Evolutionary conservation across 2,797 vertebrate genomes (phyloP), one percentile per base, ranked within the genome.

Genomic region (Anas bahamensis): DNA sequence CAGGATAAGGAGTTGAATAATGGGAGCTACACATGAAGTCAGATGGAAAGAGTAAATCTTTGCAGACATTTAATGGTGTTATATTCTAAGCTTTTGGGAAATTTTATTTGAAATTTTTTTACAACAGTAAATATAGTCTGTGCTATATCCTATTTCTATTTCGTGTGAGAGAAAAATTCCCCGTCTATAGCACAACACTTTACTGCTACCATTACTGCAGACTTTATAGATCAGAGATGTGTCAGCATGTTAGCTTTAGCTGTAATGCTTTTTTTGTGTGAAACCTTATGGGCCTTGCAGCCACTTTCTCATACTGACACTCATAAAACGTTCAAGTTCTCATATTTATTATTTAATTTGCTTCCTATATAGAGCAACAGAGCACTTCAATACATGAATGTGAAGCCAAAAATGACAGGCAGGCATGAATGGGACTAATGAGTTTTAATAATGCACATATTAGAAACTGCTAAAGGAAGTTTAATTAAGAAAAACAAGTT

Each of bases 401-500:
- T 88, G 93, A 84, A 97, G 92, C 91, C 94, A 93, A 95, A 96
- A 94, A 71, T 95, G 95, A 96, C 82, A 96, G 96, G 93, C 92
- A 89, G 96, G 92, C 78, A 26, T 97, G 96, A 97, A 97, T 94
- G 94, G 96, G 95, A 95, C 97, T 97, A 98, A 98, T 95, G 96
- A 97, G 96, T 97, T 97, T 98, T 97, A 97, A 97, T 98, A 98
- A 95, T 95, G 90, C 86, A 97, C 96, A 71, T 96, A 97, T 96
- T 97, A 97, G 93, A 94, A 94, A 84, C 75, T 91, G 94, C 81
- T 96, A 97, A 97, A 98, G 95, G 93, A 97, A 97, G 97, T 97
- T 97, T 97, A 98, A 98, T 98, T 98, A 98, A 97, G 95, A 96
- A 97, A 98, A 97, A 94, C 95, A 97, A 98, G 96, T 97, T 98